Conservation (phyloP, 1,140 invertebrate species). For the Druon quercuslanigerum region DNA sequence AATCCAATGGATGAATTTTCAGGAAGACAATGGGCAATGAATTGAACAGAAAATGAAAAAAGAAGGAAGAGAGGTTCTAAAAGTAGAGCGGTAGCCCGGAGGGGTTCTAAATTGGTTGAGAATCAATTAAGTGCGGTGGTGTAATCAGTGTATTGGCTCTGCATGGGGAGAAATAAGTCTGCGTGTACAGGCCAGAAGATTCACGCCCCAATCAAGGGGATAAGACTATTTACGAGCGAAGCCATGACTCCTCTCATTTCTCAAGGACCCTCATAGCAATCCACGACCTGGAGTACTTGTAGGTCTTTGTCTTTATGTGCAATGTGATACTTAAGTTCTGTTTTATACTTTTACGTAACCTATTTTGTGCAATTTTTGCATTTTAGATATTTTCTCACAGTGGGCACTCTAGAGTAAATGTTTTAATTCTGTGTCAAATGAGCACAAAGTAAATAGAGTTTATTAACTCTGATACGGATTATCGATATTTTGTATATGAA, state of each 20-base stretch:
- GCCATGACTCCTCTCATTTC: conserved; percentile 60
- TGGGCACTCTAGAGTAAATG: too few relatives aligned
- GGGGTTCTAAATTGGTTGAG: conserved; percentile 54
- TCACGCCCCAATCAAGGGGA: conserved; percentile 60
- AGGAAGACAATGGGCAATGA: neutral
- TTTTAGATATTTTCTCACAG: too few relatives aligned
- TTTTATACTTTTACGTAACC: neutral
- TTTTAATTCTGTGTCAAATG: too few relatives aligned
- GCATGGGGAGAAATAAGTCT: conserved; percentile 20
- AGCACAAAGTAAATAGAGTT: too few relatives aligned
- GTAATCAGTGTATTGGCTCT: conserved; percentile 59
- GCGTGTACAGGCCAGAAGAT: conserved; percentile 49
- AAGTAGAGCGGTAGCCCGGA: conserved; percentile 46
- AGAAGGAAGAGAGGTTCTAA: conserved; percentile 19
- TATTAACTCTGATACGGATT: too few relatives aligned
- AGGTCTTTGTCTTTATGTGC: conserved; percentile 34
- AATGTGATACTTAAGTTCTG: neutral
- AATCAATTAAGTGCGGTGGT: conserved; percentile 60
- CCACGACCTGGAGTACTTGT: conserved; percentile 37
- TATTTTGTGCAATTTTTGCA: neutral
- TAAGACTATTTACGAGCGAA: conserved; percentile 58
- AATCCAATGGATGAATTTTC: neutral
- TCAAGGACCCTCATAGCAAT: conserved; percentile 50
- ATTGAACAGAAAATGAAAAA: conserved; percentile 13
- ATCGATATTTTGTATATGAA: too few relatives aligned